Evolutionary conservation across 1,140 invertebrate genomes (phyloP).

Genomic region (Chrysomallon squamiferum): DNA sequence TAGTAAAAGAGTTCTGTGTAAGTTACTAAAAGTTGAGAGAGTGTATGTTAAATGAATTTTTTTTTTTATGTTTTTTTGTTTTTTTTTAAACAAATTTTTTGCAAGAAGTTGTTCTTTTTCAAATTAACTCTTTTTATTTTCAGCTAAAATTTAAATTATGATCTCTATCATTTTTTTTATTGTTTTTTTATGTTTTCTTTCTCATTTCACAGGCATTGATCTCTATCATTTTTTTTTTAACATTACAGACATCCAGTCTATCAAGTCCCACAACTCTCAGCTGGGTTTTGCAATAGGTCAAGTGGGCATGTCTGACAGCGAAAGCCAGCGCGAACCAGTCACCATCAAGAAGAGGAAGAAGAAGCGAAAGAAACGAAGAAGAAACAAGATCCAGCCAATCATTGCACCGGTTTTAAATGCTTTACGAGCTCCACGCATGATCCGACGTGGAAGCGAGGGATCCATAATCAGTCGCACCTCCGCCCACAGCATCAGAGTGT

Average conservation of each 20-base stretch:
- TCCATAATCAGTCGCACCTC: conserved; percentile 39
- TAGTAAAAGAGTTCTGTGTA: too few species aligned
- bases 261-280: conserved; percentile 40
- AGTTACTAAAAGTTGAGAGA: too few species aligned
- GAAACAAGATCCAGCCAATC: conserved; percentile 29
- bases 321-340: background rate
- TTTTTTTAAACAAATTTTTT: too few species aligned
- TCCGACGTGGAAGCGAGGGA: conserved; percentile 32
- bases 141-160: too few species aligned
- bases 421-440: conserved; percentile 7
- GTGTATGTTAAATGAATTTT: too few species aligned
- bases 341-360: conserved; percentile 16
- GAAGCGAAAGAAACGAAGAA: conserved; percentile 28
- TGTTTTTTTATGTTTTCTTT: too few species aligned
- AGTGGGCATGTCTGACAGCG: conserved; percentile 3
- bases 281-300: conserved; percentile 26
- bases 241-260: conserved; percentile 44
- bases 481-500: conserved; percentile 32
- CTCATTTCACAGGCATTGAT: too few species aligned
- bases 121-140: too few species aligned
- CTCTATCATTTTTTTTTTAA: too few species aligned
- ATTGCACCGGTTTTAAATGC: conserved; percentile 28
- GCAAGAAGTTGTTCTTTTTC: too few species aligned
- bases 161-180: too few species aligned
- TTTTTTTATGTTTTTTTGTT: too few species aligned